Base-by-base conservation (phyloP, 1,140 invertebrate genomes). In the Harpegnathos saltator region DNA sequence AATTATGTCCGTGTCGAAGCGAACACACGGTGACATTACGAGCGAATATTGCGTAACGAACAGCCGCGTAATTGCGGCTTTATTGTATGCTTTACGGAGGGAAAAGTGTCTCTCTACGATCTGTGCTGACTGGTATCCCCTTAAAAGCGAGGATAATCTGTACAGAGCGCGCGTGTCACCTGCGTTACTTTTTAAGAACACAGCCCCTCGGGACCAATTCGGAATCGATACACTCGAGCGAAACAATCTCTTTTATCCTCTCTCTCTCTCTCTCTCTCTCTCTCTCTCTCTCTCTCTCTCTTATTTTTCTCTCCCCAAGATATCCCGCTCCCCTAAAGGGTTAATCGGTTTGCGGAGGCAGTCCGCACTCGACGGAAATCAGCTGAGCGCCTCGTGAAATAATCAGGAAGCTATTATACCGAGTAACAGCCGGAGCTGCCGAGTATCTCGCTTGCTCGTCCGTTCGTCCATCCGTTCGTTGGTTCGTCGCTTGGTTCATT, bases 381-480 rank as follows among this genome's bases (percentile, higher is more conserved):
- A 80, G 12, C 50, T 38, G 52, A 71, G 52, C 24, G 19, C 52
- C 65, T 48, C 75, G 52, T 78, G 38, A n/a, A 71, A 71, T 80
- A 80, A 80, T 80, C 75, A 69, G 75, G 65, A 80, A 80, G 65
- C 33, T 71, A 59, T 80, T 80, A 80, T 80, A 80, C 44, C 33
- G 33, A 17, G 1, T 24, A 24, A 59, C 44, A 62, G 26, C 24
- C 26, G 78, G 48, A 50, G 63, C 26, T 58, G 11, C 75, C 15
- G 50, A 78, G 24, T 52, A 22, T 74, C 68, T 19, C 22, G 71
- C 29, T 38, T 44, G 50, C 19, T 48, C 58, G 58, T 59, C 44
- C 66, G 24, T 72, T 62, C 26, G 38, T 77, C 26, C 15, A 17
- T 48, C 48, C 33, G n/a, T 44, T 38, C 24, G 17, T 72, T 72